Base-by-base conservation (phyloP, 2,113 vertebrate species). In the Sprattus sprattus region DNA sequence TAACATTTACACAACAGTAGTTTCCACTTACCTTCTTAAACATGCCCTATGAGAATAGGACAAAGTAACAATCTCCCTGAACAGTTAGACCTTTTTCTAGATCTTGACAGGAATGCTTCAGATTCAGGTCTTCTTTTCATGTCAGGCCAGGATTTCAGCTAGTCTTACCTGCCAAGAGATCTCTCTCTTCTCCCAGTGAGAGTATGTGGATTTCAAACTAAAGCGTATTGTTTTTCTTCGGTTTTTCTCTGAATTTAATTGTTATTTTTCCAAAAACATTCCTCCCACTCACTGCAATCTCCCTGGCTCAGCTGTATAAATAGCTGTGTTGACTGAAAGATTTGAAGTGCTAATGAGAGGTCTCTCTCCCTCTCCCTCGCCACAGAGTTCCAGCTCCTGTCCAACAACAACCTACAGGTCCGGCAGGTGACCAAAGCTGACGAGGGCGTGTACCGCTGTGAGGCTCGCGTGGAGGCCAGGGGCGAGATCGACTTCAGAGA, bases 401-500 rank as follows among this genome's bases (percentile, higher is more conserved):
- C 95, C 82, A 99, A 98, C 94, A 98, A 97, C 94, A 99, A 98
- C 92, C 96, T 99, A 8, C 97, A 98, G 94, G 96, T 99, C 93
- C 96, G 96, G 87, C 96, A 95, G 88, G 97, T 99, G 92, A 98
- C 94, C 92, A 99, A 99, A 93, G 97, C 95, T 3, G 97, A 99
- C 87, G 98, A 99, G 95, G 98, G 97, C 16, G 95, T 98, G 89
- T 99, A 99, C 91, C 96, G 98, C 87, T 99, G 98, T 82, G 98
- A 99, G 93, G 98, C 97, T 87, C 96, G 98, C 93, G 98, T 99
- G 45, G 98, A 99, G 91, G 97, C 98, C 5, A 95, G 98, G 32
- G 98, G 98, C 60, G 98, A 99, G 94, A 98, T 99, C 85, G 97
- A 99, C 86, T 99, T 99, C 88, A 96, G 97, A 84, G 98, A 99